Base-by-base conservation (phyloP, 2,113 vertebrate genomes). In the Tachysurus fulvidraco region DNA sequence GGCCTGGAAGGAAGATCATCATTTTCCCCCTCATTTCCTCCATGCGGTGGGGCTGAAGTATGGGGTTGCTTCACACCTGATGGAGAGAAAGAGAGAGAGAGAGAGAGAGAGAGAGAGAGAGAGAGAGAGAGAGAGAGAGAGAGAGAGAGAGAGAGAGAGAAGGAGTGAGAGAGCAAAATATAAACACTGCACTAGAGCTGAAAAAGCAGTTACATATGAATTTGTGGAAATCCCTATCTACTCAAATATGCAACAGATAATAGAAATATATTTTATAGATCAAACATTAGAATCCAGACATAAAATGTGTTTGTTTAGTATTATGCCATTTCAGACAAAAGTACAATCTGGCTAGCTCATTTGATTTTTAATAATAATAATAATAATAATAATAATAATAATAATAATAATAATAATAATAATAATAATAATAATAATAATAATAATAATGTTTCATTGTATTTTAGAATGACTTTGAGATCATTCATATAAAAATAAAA, bases 1-100 rank as follows among this genome's bases (percentile, higher is more conserved):
- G 88, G 60, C 86, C 81, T 89, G 55, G 88, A n/a, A 80, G 64
- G 88, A 84, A 83, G 80, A 87, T 87, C 85, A 87, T 88, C 87
- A 86, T 91, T 91, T 89, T 81, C 84, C 74, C 83, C 87, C 85
- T 89, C 88, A 88, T 89, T 88, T 91, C 85, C 80, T 87, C 85
- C 41, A 71, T 77, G 84, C 74, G 60, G 76, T 74, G 81, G 82
- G 59, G 65, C 74, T 87, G 69, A 55, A 83, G 80, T 50, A 82
- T 83, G 86, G 71, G 59, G 59, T 52, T 25, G 21, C 25, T 64
- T 89, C 83, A 82, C 83, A 89, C 83, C 88, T 89, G 76, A 89
- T 19, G 76, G 57, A 60, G 55, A 74, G 41, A 85, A 21, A 76
- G 28, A 85, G 30, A 57, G 77, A 84, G 23, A 83, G 81, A 83